Conservation (phyloP, 2,113 vertebrate genomes). For the Actinemys pallida region DNA sequence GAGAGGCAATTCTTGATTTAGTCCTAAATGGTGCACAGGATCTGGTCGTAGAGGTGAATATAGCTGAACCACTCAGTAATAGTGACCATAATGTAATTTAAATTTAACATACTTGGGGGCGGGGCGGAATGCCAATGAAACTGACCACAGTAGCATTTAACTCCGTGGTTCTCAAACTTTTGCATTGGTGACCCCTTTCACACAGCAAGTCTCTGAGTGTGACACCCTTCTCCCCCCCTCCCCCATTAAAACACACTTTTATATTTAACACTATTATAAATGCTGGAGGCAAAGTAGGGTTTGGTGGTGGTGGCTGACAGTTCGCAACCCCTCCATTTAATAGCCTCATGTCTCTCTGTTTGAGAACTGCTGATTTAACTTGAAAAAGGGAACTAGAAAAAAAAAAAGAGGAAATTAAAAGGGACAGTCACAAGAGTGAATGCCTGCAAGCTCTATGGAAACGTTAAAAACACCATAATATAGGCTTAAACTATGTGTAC, state of each 20-base stretch:
- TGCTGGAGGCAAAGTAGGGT: too few relatives aligned
- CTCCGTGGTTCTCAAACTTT: too few relatives aligned
- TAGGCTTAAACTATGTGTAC: neutral
- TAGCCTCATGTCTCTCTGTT: too few relatives aligned
- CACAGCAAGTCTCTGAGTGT: too few relatives aligned
- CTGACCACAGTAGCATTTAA: neutral
- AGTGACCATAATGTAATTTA: neutral
- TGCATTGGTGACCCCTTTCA: too few relatives aligned
- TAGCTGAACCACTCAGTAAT: neutral
- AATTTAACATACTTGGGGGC: neutral
- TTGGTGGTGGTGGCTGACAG: too few relatives aligned
- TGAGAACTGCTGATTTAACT: too few relatives aligned
- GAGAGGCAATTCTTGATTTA: neutral
- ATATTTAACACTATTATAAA: too few relatives aligned
- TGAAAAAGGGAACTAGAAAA: neutral
- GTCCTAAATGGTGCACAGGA: neutral
- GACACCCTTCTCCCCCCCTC: too few relatives aligned
- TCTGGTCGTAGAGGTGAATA: neutral
- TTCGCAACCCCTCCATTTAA: too few relatives aligned
- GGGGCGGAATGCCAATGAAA: neutral
- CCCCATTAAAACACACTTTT: too few relatives aligned
- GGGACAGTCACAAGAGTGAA: neutral
- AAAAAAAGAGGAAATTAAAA: neutral
- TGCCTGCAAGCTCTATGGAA: neutral
- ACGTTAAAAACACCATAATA: neutral